Evolutionary conservation across 1,140 invertebrate genomes (phyloP).

Genomic region (Orchesella cincta): DNA sequence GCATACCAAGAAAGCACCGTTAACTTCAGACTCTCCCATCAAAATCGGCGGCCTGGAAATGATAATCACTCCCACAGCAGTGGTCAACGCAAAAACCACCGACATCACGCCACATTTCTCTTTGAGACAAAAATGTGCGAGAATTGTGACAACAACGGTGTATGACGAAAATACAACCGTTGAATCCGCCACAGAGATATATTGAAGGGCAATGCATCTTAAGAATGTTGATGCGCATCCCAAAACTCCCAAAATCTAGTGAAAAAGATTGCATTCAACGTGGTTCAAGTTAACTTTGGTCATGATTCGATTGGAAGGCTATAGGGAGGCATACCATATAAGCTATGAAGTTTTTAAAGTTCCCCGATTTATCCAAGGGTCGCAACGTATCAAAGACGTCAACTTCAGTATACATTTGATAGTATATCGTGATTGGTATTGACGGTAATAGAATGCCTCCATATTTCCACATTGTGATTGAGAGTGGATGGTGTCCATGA

Average conservation of each 20-base stretch:
- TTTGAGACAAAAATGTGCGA: slow-evolving; percentile 19
- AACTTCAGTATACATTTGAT: background rate
- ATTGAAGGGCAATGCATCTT: background rate
- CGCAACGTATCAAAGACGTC: background rate
- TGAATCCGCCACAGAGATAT: slow-evolving; percentile 11
- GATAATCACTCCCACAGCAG: slow-evolving; percentile 5
- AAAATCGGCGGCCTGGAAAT: slow-evolving; percentile 8
- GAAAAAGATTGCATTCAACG: no score
- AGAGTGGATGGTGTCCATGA: background rate
- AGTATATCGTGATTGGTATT: slow-evolving; percentile 22
- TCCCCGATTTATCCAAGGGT: background rate
- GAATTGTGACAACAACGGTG: slow-evolving; percentile 6
- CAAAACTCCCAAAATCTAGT: background rate
- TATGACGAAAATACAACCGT: slow-evolving; percentile 3
- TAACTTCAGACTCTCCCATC: background rate
- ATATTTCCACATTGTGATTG: slow-evolving; percentile 11
- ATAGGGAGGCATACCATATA: no score
- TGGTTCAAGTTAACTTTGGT: no score
- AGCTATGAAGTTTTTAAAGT: background rate
- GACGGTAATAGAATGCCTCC: background rate
- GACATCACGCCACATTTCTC: slow-evolving; percentile 22
- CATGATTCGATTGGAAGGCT: no score
- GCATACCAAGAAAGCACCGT: slow-evolving; percentile 25
- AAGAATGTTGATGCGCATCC: background rate
- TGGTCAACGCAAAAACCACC: background rate